A percentile compares a stretch with the other conserved stretches of the same genome.
These are phyloP conservation scores for Melitaea athalia DNA, from an alignment of 2,888 invertebrate species.

Conservation along the genomic window DNA sequence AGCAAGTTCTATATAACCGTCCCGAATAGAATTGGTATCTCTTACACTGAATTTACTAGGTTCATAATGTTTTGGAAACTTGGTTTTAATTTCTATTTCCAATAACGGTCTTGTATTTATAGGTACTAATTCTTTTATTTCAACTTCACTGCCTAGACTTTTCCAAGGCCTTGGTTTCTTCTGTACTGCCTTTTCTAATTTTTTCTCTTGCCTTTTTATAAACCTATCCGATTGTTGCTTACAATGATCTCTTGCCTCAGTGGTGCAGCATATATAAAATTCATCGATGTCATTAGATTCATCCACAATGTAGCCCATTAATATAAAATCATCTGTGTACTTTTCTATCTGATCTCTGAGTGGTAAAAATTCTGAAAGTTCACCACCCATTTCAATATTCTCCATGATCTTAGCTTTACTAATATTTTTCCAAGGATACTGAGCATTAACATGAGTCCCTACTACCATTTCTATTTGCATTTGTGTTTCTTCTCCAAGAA, in stretches of 20 bases:
- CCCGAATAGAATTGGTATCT: constrained; percentile 81
- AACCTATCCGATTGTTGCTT: constrained; percentile 75
- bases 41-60: constrained; percentile 79
- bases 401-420: constrained; percentile 84
- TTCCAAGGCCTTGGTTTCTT: constrained; percentile 83
- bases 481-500: constrained; percentile 82
- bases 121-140: constrained; percentile 81
- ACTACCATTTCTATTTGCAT: constrained; percentile 84
- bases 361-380: constrained; percentile 70
- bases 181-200: constrained; percentile 80
- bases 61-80: constrained; percentile 79
- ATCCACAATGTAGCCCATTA: constrained; percentile 86
- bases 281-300: constrained; percentile 84
- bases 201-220: constrained; percentile 81
- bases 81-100: constrained; percentile 86
- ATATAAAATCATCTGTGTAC: constrained; percentile 68
- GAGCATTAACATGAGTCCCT: constrained; percentile 86
- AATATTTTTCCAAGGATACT: constrained; percentile 88
- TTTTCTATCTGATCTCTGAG: constrained; percentile 65
- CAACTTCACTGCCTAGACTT: constrained; percentile 84
- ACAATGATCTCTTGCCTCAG: constrained; percentile 79
- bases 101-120: constrained; percentile 82
- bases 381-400: constrained; percentile 81
- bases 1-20: constrained; percentile 86
- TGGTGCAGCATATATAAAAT: constrained; percentile 86